Percentiles rank a stretch among this genome's conserved stretches.
These are phyloP conservation scores for Macaca fascicularis DNA, from an alignment of 2,113 vertebrate species.

Conservation along the genomic window T2T-MFA8v1.1 NC_088376.1:19138001-19138500, in stretches of 20 bases:
- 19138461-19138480: neutral
- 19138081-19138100: neutral
- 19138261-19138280: neutral
- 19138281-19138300: neutral
- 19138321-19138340: neutral
- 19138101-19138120: conserved; percentile 26
- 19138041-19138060: neutral
- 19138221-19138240: neutral
- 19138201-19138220: neutral
- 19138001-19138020: neutral
- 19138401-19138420: neutral
- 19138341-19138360: neutral
- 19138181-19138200: neutral
- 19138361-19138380: neutral
- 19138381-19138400: neutral
- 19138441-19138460: neutral
- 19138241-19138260: neutral
- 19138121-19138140: neutral
- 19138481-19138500: neutral
- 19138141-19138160: neutral
- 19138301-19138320: neutral
- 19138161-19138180: neutral
- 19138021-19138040: neutral
- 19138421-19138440: neutral
- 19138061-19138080: neutral